Conservation (phyloP, 2,888 invertebrate genomes). For the Tupiocoris notatus region DNA sequence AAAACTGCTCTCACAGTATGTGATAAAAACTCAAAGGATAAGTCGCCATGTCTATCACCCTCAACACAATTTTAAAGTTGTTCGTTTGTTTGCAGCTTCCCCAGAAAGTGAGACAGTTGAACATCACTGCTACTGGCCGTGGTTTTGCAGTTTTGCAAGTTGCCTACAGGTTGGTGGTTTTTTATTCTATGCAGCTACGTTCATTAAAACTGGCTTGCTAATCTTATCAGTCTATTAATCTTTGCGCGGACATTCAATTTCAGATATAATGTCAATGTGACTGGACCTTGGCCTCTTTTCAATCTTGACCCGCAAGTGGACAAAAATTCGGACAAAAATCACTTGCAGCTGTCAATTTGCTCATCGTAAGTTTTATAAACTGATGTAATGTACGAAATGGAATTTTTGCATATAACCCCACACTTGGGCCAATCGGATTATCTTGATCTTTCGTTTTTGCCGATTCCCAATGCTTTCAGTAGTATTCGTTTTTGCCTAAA, state of each 20-base stretch:
- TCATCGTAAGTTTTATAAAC: constrained; percentile 60
- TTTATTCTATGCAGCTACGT: too few relatives aligned
- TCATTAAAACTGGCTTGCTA: background rate
- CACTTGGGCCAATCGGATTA: too few relatives aligned
- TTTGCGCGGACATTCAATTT: too few relatives aligned
- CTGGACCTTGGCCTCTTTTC: constrained; percentile 83
- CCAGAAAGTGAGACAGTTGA: constrained; percentile 62
- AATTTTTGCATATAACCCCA: too few relatives aligned
- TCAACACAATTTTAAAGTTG: too few relatives aligned
- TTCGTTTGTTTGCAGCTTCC: constrained; percentile 56
- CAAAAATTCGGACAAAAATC: constrained; percentile 71
- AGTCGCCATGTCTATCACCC: too few relatives aligned
- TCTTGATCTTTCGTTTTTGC: too few relatives aligned
- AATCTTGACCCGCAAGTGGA: constrained; percentile 83
- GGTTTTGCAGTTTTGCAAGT: constrained; percentile 78
- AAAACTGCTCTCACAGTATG: too few relatives aligned
- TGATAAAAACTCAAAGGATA: too few relatives aligned
- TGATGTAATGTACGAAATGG: too few relatives aligned
- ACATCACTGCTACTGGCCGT: constrained; percentile 73
- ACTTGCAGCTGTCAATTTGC: constrained; percentile 78
- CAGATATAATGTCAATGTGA: constrained; percentile 78
- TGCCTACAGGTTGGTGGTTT: constrained; percentile 55
- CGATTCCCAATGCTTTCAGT: too few relatives aligned
- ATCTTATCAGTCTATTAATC: constrained; percentile 54
- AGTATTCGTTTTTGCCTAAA: too few relatives aligned